Evolutionary conservation across 1,140 invertebrate genomes (phyloP).

Genomic region (Gonioctena quinquepunctata): DNA sequence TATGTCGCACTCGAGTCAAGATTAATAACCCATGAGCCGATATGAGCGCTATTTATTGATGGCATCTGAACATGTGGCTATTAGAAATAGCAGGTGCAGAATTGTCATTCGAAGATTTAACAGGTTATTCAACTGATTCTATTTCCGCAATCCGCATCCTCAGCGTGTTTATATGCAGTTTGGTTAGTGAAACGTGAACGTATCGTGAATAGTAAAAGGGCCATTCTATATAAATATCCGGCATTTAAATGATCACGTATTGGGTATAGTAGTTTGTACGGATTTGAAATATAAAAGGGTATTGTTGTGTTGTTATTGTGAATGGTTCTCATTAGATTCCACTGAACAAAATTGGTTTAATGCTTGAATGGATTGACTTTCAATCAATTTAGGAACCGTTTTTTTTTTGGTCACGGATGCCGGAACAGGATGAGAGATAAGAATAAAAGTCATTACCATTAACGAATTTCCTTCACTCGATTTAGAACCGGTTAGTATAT

Average conservation of each 20-base stretch:
- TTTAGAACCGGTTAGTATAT: no score
- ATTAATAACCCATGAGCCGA: neutral
- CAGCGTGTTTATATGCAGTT: neutral
- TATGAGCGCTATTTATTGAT: no score
- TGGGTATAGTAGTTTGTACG: neutral
- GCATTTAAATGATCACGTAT: neutral
- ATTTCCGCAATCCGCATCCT: constrained; percentile 2
- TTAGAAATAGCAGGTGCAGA: neutral
- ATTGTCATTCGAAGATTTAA: neutral
- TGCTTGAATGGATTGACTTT: neutral
- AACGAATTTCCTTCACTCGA: no score
- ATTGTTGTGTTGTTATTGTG: no score
- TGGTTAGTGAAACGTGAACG: neutral
- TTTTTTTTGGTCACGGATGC: no score
- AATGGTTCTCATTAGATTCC: no score
- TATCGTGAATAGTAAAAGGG: neutral
- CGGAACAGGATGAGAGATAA: no score
- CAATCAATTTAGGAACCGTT: neutral
- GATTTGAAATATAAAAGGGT: neutral
- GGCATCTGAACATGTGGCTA: neutral
- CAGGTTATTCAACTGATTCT: constrained; percentile 10
- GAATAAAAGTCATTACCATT: no score
- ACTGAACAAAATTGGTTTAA: neutral
- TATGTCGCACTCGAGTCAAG: neutral
- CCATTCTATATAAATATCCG: neutral